phyloP scores from a whole-genome alignment of 2,797 vertebrate genomes.

The Ictinia mississippiensis region DNA sequence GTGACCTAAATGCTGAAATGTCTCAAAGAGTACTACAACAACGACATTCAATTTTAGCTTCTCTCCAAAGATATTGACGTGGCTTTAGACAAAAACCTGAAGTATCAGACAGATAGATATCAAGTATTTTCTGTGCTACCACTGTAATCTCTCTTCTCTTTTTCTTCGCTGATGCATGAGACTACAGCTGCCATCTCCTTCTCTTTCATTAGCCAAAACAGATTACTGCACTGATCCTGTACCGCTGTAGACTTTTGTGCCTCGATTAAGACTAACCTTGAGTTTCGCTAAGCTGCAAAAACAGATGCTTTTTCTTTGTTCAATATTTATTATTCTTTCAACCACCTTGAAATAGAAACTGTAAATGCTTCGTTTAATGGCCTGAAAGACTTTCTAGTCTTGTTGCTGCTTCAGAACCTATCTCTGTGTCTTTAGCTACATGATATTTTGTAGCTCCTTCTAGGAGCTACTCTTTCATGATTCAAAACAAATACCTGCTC shows the following conservation, averaged over 20 bases:
- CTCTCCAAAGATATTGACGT: background rate
- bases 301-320: background rate
- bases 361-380: background rate
- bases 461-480: background rate
- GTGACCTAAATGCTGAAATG: background rate
- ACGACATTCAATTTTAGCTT: background rate
- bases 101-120: background rate
- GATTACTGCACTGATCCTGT: background rate
- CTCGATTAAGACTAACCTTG: background rate
- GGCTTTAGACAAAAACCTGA: background rate
- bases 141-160: background rate
- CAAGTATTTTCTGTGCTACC: background rate
- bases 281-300: background rate
- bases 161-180: background rate
- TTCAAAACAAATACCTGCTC: background rate
- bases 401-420: background rate
- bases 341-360: background rate
- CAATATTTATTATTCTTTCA: background rate
- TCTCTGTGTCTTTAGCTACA: background rate
- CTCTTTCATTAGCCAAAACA: background rate
- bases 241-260: background rate
- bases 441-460: background rate
- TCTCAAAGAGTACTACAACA: background rate
- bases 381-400: background rate
- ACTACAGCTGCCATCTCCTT: background rate